Conservation (phyloP, 2,113 vertebrate genomes). For the Talpa occidentalis region DNA sequence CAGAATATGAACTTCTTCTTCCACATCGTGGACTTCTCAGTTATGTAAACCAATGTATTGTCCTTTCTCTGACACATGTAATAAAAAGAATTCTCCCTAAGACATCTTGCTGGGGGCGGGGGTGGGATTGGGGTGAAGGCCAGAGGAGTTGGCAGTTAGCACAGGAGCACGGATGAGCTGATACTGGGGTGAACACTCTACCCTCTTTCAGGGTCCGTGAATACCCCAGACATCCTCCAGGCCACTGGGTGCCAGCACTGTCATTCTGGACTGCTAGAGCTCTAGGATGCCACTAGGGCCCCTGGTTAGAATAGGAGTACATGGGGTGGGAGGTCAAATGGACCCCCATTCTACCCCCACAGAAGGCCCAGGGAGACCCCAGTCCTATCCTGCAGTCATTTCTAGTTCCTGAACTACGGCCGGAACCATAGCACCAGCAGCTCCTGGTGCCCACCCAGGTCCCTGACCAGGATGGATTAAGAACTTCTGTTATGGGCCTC, state of each 20-base stretch:
- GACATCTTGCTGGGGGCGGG: neutral
- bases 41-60: neutral
- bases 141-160: neutral
- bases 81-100: neutral
- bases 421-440: neutral
- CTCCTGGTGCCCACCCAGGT: neutral
- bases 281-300: neutral
- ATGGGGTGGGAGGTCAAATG: neutral
- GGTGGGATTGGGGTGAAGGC: neutral
- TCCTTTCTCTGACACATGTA: neutral
- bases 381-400: neutral
- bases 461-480: neutral
- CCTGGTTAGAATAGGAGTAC: neutral
- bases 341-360: neutral
- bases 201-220: neutral
- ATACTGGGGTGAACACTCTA: neutral
- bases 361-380: neutral
- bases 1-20: neutral
- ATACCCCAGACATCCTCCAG: neutral
- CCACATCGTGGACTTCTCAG: constrained; percentile 12
- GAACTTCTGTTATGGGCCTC: neutral
- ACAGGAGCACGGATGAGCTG: neutral
- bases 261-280: neutral
- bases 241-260: neutral
- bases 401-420: neutral